Base-by-base conservation (phyloP, 2,888 invertebrate species). In the Tetanocera ferruginea region DNA sequence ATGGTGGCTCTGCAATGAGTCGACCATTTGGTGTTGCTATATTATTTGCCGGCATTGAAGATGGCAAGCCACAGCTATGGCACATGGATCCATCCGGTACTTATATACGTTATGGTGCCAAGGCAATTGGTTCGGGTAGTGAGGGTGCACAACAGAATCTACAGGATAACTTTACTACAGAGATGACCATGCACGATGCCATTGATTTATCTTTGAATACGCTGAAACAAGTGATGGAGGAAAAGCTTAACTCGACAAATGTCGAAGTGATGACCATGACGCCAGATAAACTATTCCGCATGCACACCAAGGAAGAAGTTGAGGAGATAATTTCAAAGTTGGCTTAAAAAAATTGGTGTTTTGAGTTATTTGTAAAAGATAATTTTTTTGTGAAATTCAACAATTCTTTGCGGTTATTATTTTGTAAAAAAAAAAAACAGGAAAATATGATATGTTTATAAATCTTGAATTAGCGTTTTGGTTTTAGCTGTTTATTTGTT, bases 81-180 rank as follows among this genome's bases (percentile, higher is more conserved):
- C 99, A 99, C 89, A 97, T 99, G 96, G 99, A 99, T 90, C 99
- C 99, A 8, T 98, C 98, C 57, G 98, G 98, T 37, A 99, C 99
- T 0, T 99, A 97, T 90, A 97, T 99, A 79, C 96, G 97, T 88
- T 99, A 97, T 90, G 96, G 98, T 86, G 99, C 99, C 49, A 99
- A 99, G 91, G 98, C 99, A 3, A 99, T 99, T 84, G 99, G 99
- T 0, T 99, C 99, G 0, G 99, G 99, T 51, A 98, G 98, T 83
- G 99, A 99, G 91, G 99, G 99, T 0, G 99, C 99, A 69, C 99
- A 99, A 89, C 99, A 99, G 90, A 97, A 97, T 86, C 90, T 94
- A 76, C 92, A 94, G 90, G 94, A 94, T 85, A 91, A 93, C 17
- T 94, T 92, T 83, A 93, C 93, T 84, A 92, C 96, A 91, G 95